phyloP scores from a whole-genome alignment of 2,113 vertebrate genomes.

The Centrocercus urophasianus region DNA sequence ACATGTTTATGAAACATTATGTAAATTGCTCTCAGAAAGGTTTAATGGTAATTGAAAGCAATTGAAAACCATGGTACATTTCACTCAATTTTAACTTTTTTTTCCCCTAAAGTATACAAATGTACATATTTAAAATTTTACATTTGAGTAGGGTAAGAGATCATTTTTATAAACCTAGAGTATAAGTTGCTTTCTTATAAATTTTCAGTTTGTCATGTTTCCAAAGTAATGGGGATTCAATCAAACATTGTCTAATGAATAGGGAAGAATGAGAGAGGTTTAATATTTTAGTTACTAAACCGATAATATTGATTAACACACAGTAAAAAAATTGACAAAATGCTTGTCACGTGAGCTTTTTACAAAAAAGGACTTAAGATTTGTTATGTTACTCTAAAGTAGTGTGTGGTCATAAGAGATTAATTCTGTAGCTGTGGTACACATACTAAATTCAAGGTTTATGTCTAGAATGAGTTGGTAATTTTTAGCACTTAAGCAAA shows the following conservation, averaged over 20 bases:
- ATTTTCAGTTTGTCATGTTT: slow-evolving; percentile 13
- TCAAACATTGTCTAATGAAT: slow-evolving; percentile 19
- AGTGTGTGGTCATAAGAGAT: not conserved
- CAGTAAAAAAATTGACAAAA: slow-evolving; percentile 30
- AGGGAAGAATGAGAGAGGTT: not conserved
- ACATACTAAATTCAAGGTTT: not conserved
- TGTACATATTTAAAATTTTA: slow-evolving; percentile 56
- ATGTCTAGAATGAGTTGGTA: not conserved
- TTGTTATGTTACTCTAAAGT: not conserved
- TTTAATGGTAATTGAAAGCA: slow-evolving; percentile 86
- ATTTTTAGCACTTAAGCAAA: not conserved
- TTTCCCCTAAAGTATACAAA: slow-evolving; percentile 34
- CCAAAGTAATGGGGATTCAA: not conserved
- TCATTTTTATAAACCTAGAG: not conserved
- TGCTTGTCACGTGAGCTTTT: not conserved
- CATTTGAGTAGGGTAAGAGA: slow-evolving; percentile 33
- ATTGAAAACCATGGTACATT: slow-evolving; percentile 81
- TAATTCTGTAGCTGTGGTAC: not conserved
- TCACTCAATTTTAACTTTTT: slow-evolving; percentile 71
- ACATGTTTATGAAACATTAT: slow-evolving; percentile 88
- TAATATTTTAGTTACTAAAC: slow-evolving; percentile 56
- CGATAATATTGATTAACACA: slow-evolving; percentile 4
- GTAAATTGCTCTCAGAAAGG: slow-evolving; percentile 79
- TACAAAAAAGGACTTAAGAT: not conserved
- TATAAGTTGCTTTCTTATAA: not conserved